Base-by-base conservation (phyloP, 2,797 vertebrate genomes). In the Dendrocincla fuliginosa region DNA sequence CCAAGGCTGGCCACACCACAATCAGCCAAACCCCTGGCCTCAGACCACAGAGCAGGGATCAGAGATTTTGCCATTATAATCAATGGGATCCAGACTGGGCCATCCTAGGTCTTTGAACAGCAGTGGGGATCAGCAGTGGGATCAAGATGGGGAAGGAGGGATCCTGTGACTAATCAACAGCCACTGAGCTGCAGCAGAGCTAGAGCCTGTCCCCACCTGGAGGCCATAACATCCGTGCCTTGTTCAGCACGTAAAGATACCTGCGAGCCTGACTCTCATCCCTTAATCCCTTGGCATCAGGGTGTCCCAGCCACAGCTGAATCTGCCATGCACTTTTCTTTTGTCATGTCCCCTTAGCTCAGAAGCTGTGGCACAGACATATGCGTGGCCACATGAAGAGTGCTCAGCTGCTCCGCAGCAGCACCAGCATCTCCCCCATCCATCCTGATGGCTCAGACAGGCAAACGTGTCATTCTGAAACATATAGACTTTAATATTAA, bases 401-500 rank as follows among this genome's bases (percentile, higher is more conserved):
- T 2, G 22, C n/a, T 64, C 57, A 33, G 35, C 63, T 0, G 1
- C 39, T 59, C 60, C 16, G 11, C 56, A 1, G 2, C n/a, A 13
- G 49, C 63, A 2, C 50, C 44, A 23, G 39, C 78, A 77, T 7
- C 81, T 70, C 74, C 53, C 53, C 86, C 76, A 37, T 24, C 61
- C 28, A 4, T 9, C 25, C 59, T 42, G 49, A 50, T 46, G 35
- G 75, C 35, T n/a, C 67, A 61, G 53, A 83, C 78, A 78, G 69
- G 79, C 87, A 96, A 87, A 74, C 1, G 0, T 19, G 70, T 77
- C 13, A 1, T 74, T 90, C 65, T 16, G 9, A 92, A 63, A 73
- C 35, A 63, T 17, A 42, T 1, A 76, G 33, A 73, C 71, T 97
- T 96, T 96, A 97, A 96, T 97, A 97, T 86, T 83, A 97, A 97